Base-by-base conservation (phyloP, 2,113 vertebrate species). In the Limnothrissa miodon region DNA sequence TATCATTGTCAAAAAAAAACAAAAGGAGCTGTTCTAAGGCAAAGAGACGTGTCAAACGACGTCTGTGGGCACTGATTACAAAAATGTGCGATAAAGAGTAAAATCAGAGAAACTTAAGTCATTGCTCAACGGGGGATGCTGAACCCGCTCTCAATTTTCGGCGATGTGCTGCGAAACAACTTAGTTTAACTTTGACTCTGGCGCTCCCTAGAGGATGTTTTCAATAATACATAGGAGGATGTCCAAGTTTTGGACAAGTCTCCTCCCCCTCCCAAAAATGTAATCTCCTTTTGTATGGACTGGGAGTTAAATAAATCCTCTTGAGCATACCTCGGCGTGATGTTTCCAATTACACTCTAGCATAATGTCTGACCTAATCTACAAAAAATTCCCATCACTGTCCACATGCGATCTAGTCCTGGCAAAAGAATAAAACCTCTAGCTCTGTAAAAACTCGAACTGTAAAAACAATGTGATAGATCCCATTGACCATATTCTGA, bases 131-230 rank as follows among this genome's bases (percentile, higher is more conserved):
- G 17, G 66, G 66, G 15, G 66, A 74, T 36, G 33, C 13, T 36
- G 66, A 33, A 39, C 13, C 46, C 66, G 66, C 36, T 15, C 36
- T 74, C 66, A 74, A 36, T 74, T 36, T 62, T 62, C 25, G 66
- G 29, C 17, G 66, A 74, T 33, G 29, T 74, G 66, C 66, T 36
- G 66, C 66, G 25, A 36, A 74, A 74, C 66, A 36, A 74, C 36
- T 48, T 70, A 42, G 62, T 19, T 45, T 82, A 79, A 48, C 33
- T 85, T 79, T 79, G 82, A 44, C 45, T 84, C 59, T 84, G 84
- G 82, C 83, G 87, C 44, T 86, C 85, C 70, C 86, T 89, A 62
- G 79, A 87, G 87, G 82, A 80, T 0, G 74, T 46, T 39, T 59
- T 15, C n/a, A 45, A 79, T 46, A 82, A 39, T 15, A 45, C 66